Evolutionary conservation across 2,113 vertebrate genomes (phyloP).

Genomic region (Steatornis caripensis): DNA sequence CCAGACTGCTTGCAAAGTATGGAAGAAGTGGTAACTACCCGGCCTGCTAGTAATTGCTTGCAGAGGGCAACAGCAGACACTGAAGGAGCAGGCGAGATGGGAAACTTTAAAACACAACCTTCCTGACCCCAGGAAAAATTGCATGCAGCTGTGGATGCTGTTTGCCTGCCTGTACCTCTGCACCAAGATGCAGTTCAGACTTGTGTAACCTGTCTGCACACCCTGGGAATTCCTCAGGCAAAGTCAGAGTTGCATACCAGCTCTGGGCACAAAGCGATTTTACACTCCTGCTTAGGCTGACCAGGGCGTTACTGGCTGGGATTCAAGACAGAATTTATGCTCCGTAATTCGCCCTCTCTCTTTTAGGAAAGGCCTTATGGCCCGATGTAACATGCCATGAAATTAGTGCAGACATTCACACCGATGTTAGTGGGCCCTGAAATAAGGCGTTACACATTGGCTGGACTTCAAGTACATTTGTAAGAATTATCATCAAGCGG

Average conservation of each 20-base stretch:
- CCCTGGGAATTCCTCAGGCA: neutral
- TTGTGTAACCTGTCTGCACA: neutral
- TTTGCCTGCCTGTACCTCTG: neutral
- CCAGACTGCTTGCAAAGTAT: neutral
- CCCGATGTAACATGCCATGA: neutral
- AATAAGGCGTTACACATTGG: neutral
- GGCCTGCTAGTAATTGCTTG: neutral
- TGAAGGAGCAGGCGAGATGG: neutral
- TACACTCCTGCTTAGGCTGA: neutral
- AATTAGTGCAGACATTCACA: neutral
- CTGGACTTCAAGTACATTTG: neutral
- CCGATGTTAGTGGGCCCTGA: neutral
- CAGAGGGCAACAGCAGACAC: neutral
- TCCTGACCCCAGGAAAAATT: constrained; percentile 10
- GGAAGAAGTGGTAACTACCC: neutral
- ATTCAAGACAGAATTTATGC: neutral
- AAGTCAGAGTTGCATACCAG: neutral
- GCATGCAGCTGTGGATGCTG: neutral
- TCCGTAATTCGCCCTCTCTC: neutral
- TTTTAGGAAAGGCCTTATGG: neutral
- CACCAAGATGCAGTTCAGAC: neutral
- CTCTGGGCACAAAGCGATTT: neutral
- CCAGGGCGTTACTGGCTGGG: neutral
- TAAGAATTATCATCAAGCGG: neutral
- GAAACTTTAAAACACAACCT: neutral